phyloP scores from a whole-genome alignment of 2,888 invertebrate species.

The Drosophila kuntzei region DNA sequence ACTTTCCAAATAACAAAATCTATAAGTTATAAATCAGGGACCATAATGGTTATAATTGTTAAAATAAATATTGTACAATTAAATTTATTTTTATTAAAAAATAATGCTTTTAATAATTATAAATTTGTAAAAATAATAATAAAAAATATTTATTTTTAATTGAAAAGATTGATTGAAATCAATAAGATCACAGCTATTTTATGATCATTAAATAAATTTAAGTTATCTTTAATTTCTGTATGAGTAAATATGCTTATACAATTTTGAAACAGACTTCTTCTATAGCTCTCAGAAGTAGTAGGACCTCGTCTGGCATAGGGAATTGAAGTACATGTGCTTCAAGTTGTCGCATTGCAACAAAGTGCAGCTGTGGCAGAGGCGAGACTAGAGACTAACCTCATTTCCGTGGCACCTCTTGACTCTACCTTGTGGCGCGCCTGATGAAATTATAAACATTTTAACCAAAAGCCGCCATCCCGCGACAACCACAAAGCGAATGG shows the following conservation, averaged over 20 bases:
- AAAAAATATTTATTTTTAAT: no score
- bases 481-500: slow-evolving; percentile 5
- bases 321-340: slow-evolving; percentile 29
- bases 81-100: no score
- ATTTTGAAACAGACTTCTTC: neutral
- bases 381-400: slow-evolving; percentile 60
- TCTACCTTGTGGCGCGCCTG: slow-evolving; percentile 41
- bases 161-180: no score
- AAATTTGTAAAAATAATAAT: no score
- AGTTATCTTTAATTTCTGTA: neutral
- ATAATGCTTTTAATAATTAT: no score
- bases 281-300: neutral
- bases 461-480: slow-evolving; percentile 38
- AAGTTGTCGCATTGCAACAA: slow-evolving; percentile 55
- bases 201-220: no score
- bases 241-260: no score
- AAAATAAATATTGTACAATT: no score
- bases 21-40: no score
- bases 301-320: neutral
- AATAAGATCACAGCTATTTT: no score
- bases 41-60: no score
- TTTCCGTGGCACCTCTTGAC: slow-evolving; percentile 61
- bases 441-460: slow-evolving; percentile 72
- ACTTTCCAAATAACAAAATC: neutral
- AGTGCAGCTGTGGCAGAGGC: slow-evolving; percentile 42